phyloP scores from a whole-genome alignment of 2,888 invertebrate genomes.

The Drosophila diplacantha region DNA sequence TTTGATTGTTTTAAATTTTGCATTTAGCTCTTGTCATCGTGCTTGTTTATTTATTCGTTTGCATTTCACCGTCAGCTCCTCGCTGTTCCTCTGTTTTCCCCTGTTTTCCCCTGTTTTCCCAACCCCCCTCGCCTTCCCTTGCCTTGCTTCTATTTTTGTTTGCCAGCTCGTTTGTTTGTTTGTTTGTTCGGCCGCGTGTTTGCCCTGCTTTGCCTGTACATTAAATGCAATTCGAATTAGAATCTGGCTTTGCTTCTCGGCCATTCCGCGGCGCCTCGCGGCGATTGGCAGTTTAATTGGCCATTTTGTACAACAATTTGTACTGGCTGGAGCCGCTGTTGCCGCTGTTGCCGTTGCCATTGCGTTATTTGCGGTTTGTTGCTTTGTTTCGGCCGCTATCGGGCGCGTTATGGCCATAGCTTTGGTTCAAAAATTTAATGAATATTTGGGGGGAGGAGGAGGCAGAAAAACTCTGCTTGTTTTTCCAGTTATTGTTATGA shows the following conservation, averaged over 20 bases:
- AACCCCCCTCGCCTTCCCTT: no score
- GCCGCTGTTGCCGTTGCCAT: not conserved
- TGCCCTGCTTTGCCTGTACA: slow-evolving; percentile 20
- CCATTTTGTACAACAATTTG: slow-evolving; percentile 44
- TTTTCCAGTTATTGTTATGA: slow-evolving; percentile 19
- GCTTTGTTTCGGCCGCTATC: slow-evolving; percentile 3
- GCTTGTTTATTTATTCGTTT: slow-evolving; percentile 26
- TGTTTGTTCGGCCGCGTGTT: slow-evolving; percentile 9
- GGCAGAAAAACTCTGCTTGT: not conserved
- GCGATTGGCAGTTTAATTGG: slow-evolving; percentile 41
- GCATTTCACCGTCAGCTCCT: slow-evolving; percentile 5
- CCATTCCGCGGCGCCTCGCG: slow-evolving; percentile 26
- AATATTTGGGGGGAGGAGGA: slow-evolving; percentile 1
- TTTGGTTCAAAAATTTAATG: slow-evolving; percentile 33
- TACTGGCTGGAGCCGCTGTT: not conserved
- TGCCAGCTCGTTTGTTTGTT: slow-evolving; percentile 10
- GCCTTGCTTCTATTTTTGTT: slow-evolving; percentile 11
- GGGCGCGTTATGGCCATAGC: slow-evolving; percentile 16
- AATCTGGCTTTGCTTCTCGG: slow-evolving; percentile 24
- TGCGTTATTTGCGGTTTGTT: slow-evolving; percentile 31
- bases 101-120: no score
- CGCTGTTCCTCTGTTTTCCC: no score
- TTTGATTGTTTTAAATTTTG: slow-evolving; percentile 47
- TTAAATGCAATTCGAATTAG: slow-evolving; percentile 42
- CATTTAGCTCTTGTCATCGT: slow-evolving; percentile 31